Base-by-base conservation (phyloP, 2,113 vertebrate species). In the Python bivittatus region DNA sequence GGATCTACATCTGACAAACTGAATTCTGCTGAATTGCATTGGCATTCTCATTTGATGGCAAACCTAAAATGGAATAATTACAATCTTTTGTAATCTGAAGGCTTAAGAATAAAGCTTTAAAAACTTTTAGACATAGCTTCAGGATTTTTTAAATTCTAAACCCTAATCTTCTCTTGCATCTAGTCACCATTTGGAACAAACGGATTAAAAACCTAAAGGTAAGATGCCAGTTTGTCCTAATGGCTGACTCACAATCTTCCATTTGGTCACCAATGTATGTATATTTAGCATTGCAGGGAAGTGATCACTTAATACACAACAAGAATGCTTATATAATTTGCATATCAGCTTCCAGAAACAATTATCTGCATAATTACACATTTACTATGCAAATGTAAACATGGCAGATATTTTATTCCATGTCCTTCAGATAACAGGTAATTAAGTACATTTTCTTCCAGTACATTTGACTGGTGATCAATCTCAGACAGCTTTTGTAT, bases 71-170 rank as follows among this genome's bases (percentile, higher is more conserved):
- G 56, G 84, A 96, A 48, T 79, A 94, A 92, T 89, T 92, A 15
- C 94, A 91, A 91, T 91, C 88, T n/a, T 92, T 92, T 44, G 87
- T 84, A 93, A 91, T 93, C 33, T 94, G 33, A 25, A 6, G 9
- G 17, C 13, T 83, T 57, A 56, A 1, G 90, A 54, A 93, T 42
- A 88, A 60, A 87, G 84, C 42, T 79, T 20, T 22, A 52, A 92
- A 93, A 84, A 88, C 88, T 96, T 94, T 90, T 84, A 92, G 4
- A 10, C 1, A 9, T 56, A 88, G 94, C 29, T 95, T 93, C 93
- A 61, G 17, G 68, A 79, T 79, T 79, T 79, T 38, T 38, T 38
- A 38, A 20, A 79, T 22, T 38, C 33, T 42, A 38, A 79, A 79
- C 33, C 38, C 17, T 79, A 42, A 17, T 79, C 72, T 42, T 79